Base-by-base conservation (phyloP, 2,113 vertebrate genomes). In the Nanorana parkeri region DNA sequence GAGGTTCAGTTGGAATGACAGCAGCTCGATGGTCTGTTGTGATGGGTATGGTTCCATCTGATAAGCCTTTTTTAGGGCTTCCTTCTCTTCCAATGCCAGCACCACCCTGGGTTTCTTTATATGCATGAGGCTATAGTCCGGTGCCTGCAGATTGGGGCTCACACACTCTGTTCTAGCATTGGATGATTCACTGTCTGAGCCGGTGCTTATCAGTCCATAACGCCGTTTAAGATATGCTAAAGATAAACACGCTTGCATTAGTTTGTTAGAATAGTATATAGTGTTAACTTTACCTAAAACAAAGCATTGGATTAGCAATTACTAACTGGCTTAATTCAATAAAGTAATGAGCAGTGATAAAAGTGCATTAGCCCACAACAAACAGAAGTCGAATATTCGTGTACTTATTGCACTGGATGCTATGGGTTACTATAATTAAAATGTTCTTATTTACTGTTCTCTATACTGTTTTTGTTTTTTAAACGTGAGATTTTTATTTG, bases 41-140 rank as follows among this genome's bases (percentile, higher is more conserved):
- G 98, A 99, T 2, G 98, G 98, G 89, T 99, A 99, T 1, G 98
- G 98, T 85, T 99, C 98, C 87, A 96, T 87, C 68, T 97, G 94
- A 87, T 99, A 99, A 66, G 97, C 97, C 85, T 93, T 97, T 83
- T 94, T 95, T 80, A 99, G 91, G 7, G 96, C 94, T 87, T 99
- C 98, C 85, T 99, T 99, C 93, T 99, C 97, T 86, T 97, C 96
- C 0, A 96, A 93, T 0, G 95, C 97, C 85, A 99, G 91, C 84
- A 99, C 98, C 84, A 99, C 98, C 0, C 98, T 91, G 0, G 96
- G 94, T 83, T 99, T 99, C 92, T 99, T 99, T 84, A 93, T 93
- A 87, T 99, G 97, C 83, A 94, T 93, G 84, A 96, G 95, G 87
- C 95, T 94, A 88, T 95, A 90, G 78, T 98, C 96, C 85, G 95